These are phyloP conservation scores for Chondrosia reniformis DNA, from an alignment of 37 sponge, comb jelly and placozoan species.

Conservation along the genomic window DNA sequence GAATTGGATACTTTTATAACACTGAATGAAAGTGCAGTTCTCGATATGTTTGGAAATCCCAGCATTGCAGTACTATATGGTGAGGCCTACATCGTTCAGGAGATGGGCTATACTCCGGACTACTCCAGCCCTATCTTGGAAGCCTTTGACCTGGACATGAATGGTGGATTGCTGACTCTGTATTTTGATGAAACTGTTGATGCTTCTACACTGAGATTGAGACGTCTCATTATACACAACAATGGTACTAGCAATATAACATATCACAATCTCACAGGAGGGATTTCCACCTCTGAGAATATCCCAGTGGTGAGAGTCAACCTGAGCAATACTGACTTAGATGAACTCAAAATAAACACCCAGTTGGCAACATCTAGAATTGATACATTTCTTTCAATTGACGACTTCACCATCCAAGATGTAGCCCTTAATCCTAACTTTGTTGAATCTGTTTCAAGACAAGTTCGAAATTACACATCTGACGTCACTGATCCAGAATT, in stretches of 20 bases:
- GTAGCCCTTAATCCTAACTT: slow-evolving; percentile 51
- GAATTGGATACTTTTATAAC: slow-evolving; percentile 61
- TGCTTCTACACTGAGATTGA: slow-evolving; percentile 32
- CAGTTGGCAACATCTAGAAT: slow-evolving; percentile 37
- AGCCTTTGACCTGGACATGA: slow-evolving; percentile 69
- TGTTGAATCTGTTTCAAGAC: not conserved
- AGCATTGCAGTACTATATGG: slow-evolving; percentile 33
- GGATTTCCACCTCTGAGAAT: slow-evolving; percentile 15
- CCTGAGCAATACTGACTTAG: slow-evolving; percentile 45
- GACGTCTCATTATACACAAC: slow-evolving; percentile 25
- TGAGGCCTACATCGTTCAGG: slow-evolving; percentile 35
- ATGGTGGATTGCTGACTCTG: slow-evolving; percentile 56
- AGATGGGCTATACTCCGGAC: slow-evolving; percentile 36
- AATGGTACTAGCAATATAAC: not conserved
- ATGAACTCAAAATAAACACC: slow-evolving; percentile 57
- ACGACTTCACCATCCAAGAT: slow-evolving; percentile 35
- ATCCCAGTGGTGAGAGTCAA: slow-evolving; percentile 40
- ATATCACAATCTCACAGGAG: slow-evolving; percentile 26
- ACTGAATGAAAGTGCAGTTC: slow-evolving; percentile 30
- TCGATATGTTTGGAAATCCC: slow-evolving; percentile 63
- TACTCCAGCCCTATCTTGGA: slow-evolving; percentile 54
- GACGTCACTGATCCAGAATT: slow-evolving; percentile 73
- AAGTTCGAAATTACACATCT: slow-evolving; percentile 29
- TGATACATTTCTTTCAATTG: slow-evolving; percentile 52
- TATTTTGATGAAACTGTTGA: slow-evolving; percentile 79